phyloP scores from a whole-genome alignment of 2,113 vertebrate species.

The Thalassoma bifasciatum region DNA sequence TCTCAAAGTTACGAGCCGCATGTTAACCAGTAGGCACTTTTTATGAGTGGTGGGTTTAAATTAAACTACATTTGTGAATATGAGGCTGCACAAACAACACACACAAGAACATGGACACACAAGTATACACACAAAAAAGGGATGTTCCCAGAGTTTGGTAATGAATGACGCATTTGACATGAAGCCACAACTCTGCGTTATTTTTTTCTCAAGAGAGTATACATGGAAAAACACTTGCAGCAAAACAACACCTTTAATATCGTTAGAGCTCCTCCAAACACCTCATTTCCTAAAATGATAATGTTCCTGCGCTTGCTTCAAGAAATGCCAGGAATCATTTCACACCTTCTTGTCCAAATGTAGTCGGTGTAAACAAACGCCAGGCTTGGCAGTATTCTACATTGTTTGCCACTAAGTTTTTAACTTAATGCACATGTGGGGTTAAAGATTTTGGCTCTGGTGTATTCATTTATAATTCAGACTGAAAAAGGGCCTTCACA shows the following conservation, averaged over 20 bases:
- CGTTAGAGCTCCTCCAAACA: constrained; percentile 43
- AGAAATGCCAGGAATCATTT: constrained; percentile 24
- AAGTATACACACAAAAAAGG: constrained; percentile 40
- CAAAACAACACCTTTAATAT: constrained; percentile 52
- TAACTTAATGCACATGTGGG: constrained; percentile 49
- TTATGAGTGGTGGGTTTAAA: constrained; percentile 77
- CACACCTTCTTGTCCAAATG: constrained; percentile 29
- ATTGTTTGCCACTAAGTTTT: constrained; percentile 35
- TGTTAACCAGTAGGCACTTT: constrained; percentile 72
- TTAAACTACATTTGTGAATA: constrained; percentile 79
- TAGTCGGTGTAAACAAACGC: constrained; percentile 33
- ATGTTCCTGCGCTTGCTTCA: constrained; percentile 20
- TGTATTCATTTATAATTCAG: constrained; percentile 46
- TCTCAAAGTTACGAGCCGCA: constrained; percentile 67
- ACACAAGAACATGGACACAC: constrained; percentile 28
- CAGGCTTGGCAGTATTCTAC: constrained; percentile 5
- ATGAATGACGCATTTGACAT: constrained; percentile 70
- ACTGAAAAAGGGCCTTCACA: constrained; percentile 38
- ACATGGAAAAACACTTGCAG: constrained; percentile 53
- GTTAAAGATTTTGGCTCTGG: constrained; percentile 22
- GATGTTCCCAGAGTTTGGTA: constrained; percentile 59
- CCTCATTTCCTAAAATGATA: constrained; percentile 56
- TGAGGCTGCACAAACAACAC: constrained; percentile 66
- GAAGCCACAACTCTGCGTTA: constrained; percentile 32
- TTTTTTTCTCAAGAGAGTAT: constrained; percentile 4